A percentile compares a stretch with the other conserved stretches of the same genome.
These are phyloP conservation scores for Dipodomys merriami DNA, from an alignment of 2,113 vertebrate genomes.

Conservation along the genomic window DNA sequence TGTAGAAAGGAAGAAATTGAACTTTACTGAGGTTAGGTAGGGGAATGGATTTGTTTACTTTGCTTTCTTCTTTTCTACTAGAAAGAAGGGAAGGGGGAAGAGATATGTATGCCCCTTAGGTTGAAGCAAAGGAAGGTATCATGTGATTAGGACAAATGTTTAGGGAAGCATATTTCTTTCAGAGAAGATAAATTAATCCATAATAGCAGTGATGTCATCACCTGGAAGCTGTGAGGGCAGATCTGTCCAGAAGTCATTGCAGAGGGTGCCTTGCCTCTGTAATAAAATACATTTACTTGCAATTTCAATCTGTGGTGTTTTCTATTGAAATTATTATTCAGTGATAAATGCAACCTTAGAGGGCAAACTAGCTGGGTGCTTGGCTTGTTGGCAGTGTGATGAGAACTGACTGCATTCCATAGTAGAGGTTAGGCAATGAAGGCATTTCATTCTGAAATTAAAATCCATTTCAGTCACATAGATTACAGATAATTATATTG, in stretches of 20 bases:
- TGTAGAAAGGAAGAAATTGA: neutral
- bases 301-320: conserved; percentile 51
- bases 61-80: neutral
- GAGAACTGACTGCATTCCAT: conserved; percentile 22
- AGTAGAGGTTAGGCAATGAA: conserved; percentile 67
- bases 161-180: neutral
- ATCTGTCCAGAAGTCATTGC: neutral
- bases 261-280: conserved; percentile 20
- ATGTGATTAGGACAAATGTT: neutral
- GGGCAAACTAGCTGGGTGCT: neutral
- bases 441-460: conserved; percentile 69
- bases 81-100: neutral
- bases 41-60: conserved; percentile 1
- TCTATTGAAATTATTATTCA: conserved; percentile 54
- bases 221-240: neutral
- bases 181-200: conserved; percentile 3
- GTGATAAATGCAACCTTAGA: conserved; percentile 31
- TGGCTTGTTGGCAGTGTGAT: conserved; percentile 34
- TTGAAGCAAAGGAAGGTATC: neutral
- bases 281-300: conserved; percentile 33
- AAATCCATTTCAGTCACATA: conserved; percentile 53
- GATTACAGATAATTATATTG: conserved; percentile 11
- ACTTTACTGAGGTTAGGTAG: neutral
- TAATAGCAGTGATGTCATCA: neutral
- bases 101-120: neutral